Percentiles rank a stretch among this genome's conserved stretches.
phyloP scores from a whole-genome alignment of 2,888 invertebrate genomes.

The Spilosoma lubricipeda region DNA sequence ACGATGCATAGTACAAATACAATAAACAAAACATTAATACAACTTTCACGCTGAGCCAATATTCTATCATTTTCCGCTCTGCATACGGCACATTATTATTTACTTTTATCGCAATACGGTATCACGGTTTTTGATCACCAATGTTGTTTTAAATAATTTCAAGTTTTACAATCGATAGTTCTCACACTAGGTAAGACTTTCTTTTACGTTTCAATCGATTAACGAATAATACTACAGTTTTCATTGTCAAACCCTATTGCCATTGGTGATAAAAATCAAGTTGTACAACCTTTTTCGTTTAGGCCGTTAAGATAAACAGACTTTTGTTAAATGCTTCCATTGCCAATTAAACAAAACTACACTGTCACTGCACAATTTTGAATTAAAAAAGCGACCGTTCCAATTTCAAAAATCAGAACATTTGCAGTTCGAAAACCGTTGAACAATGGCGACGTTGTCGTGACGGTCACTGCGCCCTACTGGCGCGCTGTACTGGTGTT shows the following conservation, averaged over 20 bases:
- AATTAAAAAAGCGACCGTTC: conserved; percentile 39
- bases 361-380: conserved; percentile 35
- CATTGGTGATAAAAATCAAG: background rate
- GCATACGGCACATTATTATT: conserved; percentile 60
- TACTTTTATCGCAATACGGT: conserved; percentile 56
- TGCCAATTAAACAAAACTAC: conserved; percentile 14
- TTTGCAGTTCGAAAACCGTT: conserved; percentile 16
- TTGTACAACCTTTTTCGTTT: conserved; percentile 6
- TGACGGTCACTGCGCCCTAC: conserved; percentile 35
- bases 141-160: conserved; percentile 56
- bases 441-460: conserved; percentile 55
- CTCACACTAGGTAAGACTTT: conserved; percentile 22
- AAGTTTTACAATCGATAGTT: conserved; percentile 42
- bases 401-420: conserved; percentile 36
- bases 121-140: conserved; percentile 71
- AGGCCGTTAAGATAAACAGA: background rate
- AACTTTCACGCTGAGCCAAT: conserved; percentile 54
- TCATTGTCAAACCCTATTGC: background rate
- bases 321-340: background rate
- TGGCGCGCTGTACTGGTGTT: conserved; percentile 39
- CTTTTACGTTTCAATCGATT: background rate
- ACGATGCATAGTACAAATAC: conserved; percentile 18
- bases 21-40: conserved; percentile 39
- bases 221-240: background rate
- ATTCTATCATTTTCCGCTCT: conserved; percentile 73